Base-by-base conservation (phyloP, 2,888 invertebrate genomes). In the Oscheius sp. region DNA sequence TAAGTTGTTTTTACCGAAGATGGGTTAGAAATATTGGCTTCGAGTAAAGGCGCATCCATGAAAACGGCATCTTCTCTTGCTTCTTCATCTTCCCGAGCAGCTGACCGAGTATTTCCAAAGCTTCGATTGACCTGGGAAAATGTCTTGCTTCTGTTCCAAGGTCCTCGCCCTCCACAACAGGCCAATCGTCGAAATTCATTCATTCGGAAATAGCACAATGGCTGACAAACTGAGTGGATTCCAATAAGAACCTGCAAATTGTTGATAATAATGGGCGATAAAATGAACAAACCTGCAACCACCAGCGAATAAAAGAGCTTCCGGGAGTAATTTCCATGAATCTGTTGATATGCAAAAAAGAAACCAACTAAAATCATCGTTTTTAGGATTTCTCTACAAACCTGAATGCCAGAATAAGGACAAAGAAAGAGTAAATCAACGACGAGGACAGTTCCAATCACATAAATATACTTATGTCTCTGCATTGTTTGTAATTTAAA, bases 181-280 rank as follows among this genome's bases (percentile, higher is more conserved):
- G 85, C 85, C 12, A 85, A 68, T n/a, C 86, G 75, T 4, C 86
- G 79, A 76, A 86, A 86, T 65, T 86, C 86, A 25, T 79, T 86
- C 85, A 84, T 84, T 48, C 84, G 80, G 74, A 84, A 84, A 68
- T 84, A 84, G 66, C 84, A 84, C 8, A 86, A 70, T 5, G 86
- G 86, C 71, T 86, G 86, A 48, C 84, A 84, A 2, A 86, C 86
- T 3, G 85, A 83, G 70, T 86, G 86, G n/a, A 86, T 75, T 10
- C 86, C 86, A 69, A 86, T 86, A 42, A 86, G 73, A 29, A 86
- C 82, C 81, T 85, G 75, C 10, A 29, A n/a, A n/a, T n/a, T n/a
- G n/a, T n/a, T n/a, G n/a, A n/a, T n/a, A n/a, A n/a, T n/a, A n/a
- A n/a, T n/a, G n/a, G n/a, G n/a, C n/a, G n/a, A n/a, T n/a, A n/a